Evolutionary conservation across 2,113 vertebrate species (phyloP).

Genomic region (Manacus vitellinus): DNA sequence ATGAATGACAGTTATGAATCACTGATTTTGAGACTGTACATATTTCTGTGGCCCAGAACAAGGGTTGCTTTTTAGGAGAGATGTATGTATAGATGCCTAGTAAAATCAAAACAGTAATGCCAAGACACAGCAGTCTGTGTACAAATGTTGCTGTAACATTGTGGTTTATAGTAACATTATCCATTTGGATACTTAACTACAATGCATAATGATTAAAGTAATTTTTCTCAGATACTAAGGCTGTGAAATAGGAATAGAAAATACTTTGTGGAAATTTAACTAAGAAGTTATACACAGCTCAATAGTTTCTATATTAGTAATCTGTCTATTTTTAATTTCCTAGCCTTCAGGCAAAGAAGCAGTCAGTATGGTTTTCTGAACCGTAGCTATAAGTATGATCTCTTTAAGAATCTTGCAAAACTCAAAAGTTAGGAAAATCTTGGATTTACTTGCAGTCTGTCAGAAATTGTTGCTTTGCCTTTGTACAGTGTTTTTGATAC

Average conservation of each 20-base stretch:
- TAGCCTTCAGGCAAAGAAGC: neutral
- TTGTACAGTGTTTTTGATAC: constrained; percentile 50
- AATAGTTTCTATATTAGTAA: constrained; percentile 39
- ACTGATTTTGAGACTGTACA: neutral
- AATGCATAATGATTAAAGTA: neutral
- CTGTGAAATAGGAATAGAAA: constrained; percentile 15
- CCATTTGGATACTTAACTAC: neutral
- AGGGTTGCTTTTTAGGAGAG: neutral
- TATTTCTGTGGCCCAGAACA: neutral
- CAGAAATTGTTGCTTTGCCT: constrained; percentile 31
- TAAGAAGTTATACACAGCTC: neutral
- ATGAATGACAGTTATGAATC: neutral
- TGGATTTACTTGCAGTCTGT: constrained; percentile 24
- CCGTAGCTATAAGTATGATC: neutral
- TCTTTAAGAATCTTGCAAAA: constrained; percentile 34
- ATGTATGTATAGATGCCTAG: neutral
- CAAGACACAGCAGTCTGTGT: neutral
- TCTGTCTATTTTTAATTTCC: constrained; percentile 14
- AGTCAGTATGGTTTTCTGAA: neutral
- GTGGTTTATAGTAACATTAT: neutral
- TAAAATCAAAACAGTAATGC: neutral
- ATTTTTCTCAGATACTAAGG: neutral
- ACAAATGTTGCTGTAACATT: neutral
- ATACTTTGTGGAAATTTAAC: neutral
- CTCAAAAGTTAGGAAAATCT: constrained; percentile 39